Evolutionary conservation across 2,797 vertebrate genomes (phyloP), one percentile per base, ranked within the genome.

Genomic region (Rhinoraja longicauda): DNA sequence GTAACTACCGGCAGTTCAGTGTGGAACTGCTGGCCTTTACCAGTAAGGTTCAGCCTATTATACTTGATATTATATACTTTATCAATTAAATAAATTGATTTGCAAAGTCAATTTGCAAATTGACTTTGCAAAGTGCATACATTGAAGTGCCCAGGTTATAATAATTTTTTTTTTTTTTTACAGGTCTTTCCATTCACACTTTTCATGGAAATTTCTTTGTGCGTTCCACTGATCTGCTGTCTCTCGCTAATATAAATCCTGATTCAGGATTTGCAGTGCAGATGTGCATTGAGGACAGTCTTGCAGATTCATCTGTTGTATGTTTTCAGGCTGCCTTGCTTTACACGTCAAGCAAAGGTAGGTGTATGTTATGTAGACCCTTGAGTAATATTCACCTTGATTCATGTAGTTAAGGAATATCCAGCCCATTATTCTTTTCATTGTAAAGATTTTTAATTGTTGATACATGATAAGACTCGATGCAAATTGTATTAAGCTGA

Each of bases 151-250:
- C 39, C 39, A 26, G 12, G 13, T 75, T 15, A 13, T 57, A 45
- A 73, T 75, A 15, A 8, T 72, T 92, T 64, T 39, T 39, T 45
- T 8, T 29, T 26, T 91, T 17, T 90, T 92, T 67, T 12, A 39
- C 95, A 99, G 99, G 99, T 95, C 97, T 99, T 94, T 99, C 99
- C 93, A 99, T 99, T 97, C 99, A 99, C 93, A 99, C 99, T 32
- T 99, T 99, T 93, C 99, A 99, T 8, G 99, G 99, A 4, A 99
- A 99, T 96, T 99, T 99, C 96, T 99, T 99, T 93, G 99, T 99
- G 93, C 98, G 99, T 93, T 99, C 98, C 94, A 99, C 98, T 70
- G 98, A 99, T 95, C 95, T 99, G 94, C 95, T 99, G 93, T 99
- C 99, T 73, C 97, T 99, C 93, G 98, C 99, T 93, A 99, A 99